Evolutionary conservation across 1,140 invertebrate genomes (phyloP).

Genomic region (Luehdorfia chinensis): DNA sequence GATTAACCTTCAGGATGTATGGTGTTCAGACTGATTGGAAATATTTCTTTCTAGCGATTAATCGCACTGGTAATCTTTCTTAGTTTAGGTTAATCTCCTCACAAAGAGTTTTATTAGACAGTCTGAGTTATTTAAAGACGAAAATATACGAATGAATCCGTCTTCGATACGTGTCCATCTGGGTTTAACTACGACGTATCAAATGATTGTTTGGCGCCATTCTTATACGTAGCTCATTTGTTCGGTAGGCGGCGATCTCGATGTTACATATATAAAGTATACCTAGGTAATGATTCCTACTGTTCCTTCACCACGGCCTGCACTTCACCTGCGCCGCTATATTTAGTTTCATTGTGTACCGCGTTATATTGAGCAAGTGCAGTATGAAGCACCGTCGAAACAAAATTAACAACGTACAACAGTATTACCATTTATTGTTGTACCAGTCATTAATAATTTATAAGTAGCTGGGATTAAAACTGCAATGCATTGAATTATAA

Average conservation of each 20-base stretch:
- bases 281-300: conserved; percentile 21
- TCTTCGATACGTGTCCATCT: conserved; percentile 1
- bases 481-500: too few relatives aligned
- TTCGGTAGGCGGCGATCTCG: neutral
- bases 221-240: neutral
- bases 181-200: neutral
- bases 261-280: neutral
- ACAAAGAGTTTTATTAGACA: conserved; percentile 8
- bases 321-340: conserved; percentile 58
- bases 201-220: conserved; percentile 8
- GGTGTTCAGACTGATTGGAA: conserved; percentile 1
- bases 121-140: conserved; percentile 8
- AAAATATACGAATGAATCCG: conserved; percentile 15
- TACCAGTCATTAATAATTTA: too few relatives aligned
- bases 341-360: conserved; percentile 68
- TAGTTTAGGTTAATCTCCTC: conserved; percentile 13
- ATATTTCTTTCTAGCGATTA: conserved; percentile 11
- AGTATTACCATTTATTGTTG: too few relatives aligned
- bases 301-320: conserved; percentile 37
- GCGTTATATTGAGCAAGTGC: conserved; percentile 45
- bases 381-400: conserved; percentile 18
- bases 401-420: neutral
- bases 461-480: too few relatives aligned
- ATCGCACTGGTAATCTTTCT: conserved; percentile 3
- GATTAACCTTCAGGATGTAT: conserved; percentile 6